Evolutionary conservation across 1,140 invertebrate species (phyloP), one percentile per base, ranked within the genome.

Genomic region (Halotydeus destructor): DNA sequence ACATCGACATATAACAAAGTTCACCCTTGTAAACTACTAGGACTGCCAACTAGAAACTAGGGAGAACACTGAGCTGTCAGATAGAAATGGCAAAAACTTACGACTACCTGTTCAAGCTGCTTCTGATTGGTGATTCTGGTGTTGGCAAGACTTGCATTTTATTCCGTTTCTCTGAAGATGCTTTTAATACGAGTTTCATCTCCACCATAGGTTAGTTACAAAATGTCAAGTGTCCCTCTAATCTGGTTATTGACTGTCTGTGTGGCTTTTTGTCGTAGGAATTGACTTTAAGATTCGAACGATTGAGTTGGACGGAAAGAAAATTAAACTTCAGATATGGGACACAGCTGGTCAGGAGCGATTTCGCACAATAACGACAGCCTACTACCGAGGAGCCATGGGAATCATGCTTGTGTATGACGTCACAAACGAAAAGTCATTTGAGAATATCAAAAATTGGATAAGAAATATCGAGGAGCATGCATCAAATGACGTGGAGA

Each of bases 271-370:
- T 71, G 69, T 48, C 71, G 36, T 64, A 94, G 89, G 89, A 58
- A 94, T 96, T 60, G 89, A 97, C 65, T 97, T 96, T 66, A 97
- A 96, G 70, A 96, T 96, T 61, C 78, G 88, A 63, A 96, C 88
- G 57, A 91, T 96, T 58, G 88, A 94, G 66, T 69, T 96, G 54
- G 82, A 91, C 62, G 86, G 85, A 27, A 96, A 94, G 62, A 94
- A 91, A 69, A 94, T 96, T 45, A 94, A 94, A 67, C 65, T 94
- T 56, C 88, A 94, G 69, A 94, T 96, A 71, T 49, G 69, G 69
- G 70, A 72, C 53, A 72, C 70, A 39, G 70, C 70, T 21, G 70
- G 70, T 4, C 70, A 72, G 54, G 70, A 72, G 56, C 52, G 70
- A 41, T 72, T 72, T 50, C 60, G 69, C 46, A 72, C 70, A 26